Evolutionary conservation across 2,113 vertebrate genomes (phyloP).

Genomic region (Lates calcarifer): DNA sequence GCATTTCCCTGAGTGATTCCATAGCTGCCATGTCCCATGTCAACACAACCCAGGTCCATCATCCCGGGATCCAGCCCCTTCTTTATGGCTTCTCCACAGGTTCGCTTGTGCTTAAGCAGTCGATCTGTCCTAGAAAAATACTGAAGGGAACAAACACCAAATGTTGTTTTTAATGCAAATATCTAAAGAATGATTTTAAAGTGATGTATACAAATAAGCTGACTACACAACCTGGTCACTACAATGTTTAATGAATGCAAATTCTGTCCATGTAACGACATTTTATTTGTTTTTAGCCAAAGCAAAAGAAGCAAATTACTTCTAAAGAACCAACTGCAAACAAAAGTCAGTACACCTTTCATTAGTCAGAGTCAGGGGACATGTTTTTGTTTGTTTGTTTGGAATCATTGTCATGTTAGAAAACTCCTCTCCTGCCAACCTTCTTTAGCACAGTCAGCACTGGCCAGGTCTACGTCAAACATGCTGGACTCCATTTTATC

Average conservation of each 20-base stretch:
- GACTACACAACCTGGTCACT: background rate
- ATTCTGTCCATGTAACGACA: too few species aligned
- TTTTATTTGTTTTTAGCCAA: too few species aligned
- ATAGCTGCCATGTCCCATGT: constrained; percentile 89
- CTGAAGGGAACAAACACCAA: constrained; percentile 74
- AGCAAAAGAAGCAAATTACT: too few species aligned
- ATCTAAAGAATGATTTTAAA: background rate
- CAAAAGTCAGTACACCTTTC: too few species aligned
- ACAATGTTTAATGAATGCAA: too few species aligned
- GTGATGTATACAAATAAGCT: background rate
- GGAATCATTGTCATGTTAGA: too few species aligned
- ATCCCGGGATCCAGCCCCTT: constrained; percentile 91
- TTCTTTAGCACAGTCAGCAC: background rate
- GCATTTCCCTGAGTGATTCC: constrained; percentile 93
- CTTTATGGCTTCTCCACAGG: constrained; percentile 94
- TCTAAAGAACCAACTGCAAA: too few species aligned
- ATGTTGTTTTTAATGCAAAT: background rate
- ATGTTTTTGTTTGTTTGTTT: too few species aligned
- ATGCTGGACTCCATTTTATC: background rate
- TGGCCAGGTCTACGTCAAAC: background rate
- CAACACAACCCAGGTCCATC: constrained; percentile 87
- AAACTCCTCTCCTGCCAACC: too few species aligned
- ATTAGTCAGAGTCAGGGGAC: too few species aligned
- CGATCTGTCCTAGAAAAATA: constrained; percentile 99
- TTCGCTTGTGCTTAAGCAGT: constrained; percentile 99